Percentiles rank a stretch among this genome's conserved stretches.
phyloP scores from a whole-genome alignment of 1,140 invertebrate species.

The Babylonia areolata region DNA sequence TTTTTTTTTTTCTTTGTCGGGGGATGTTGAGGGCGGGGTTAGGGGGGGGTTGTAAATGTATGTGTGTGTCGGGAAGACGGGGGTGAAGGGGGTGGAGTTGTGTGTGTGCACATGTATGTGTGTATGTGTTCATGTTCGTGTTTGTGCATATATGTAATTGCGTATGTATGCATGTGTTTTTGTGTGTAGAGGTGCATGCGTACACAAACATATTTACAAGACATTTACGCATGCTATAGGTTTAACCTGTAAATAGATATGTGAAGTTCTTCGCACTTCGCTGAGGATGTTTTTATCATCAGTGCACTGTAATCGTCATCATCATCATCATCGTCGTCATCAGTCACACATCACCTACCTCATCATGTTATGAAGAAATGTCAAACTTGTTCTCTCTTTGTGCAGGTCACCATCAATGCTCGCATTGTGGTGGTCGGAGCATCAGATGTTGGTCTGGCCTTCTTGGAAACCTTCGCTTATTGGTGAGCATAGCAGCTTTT shows the following conservation, averaged over 20 bases:
- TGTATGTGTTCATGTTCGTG: not conserved
- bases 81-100: too few relatives aligned
- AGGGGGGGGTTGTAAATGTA: not conserved
- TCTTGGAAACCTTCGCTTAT: slow-evolving; percentile 82
- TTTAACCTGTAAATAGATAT: too few relatives aligned
- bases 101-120: not conserved
- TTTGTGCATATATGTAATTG: not conserved
- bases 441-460: slow-evolving; percentile 83
- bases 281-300: too few relatives aligned
- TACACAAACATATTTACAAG: not conserved
- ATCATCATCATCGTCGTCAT: too few relatives aligned
- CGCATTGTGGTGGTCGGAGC: slow-evolving; percentile 86
- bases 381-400: too few relatives aligned
- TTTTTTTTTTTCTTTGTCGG: not conserved
- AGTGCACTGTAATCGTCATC: too few relatives aligned
- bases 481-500: slow-evolving; percentile 77
- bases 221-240: too few relatives aligned
- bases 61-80: too few relatives aligned
- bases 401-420: slow-evolving; percentile 76
- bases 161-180: not conserved
- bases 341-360: too few relatives aligned
- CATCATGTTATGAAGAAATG: too few relatives aligned
- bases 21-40: not conserved
- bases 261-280: too few relatives aligned
- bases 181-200: not conserved